Conservation (phyloP, 2,113 vertebrate genomes). For the Sinosuthora webbiana region DNA sequence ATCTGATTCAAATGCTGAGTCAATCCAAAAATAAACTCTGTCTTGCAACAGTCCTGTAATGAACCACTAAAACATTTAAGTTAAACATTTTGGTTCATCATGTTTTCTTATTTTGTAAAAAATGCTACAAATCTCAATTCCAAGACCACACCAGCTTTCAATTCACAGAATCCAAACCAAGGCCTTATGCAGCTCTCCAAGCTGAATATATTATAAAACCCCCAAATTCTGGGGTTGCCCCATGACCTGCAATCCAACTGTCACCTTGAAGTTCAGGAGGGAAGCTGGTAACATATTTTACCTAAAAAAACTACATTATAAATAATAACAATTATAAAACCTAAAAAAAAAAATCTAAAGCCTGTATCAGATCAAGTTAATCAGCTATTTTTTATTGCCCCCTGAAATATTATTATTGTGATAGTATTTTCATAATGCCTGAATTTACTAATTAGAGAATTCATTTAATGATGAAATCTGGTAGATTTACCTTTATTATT, state of each 20-base stretch:
- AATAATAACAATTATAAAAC: not conserved
- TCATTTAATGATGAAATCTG: not conserved
- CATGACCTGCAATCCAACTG: not conserved
- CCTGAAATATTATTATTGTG: not conserved
- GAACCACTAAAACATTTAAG: not conserved
- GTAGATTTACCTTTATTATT: not conserved
- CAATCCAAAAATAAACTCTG: not conserved
- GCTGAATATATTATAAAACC: accelerated
- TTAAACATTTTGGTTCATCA: not conserved
- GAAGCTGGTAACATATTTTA: not conserved
- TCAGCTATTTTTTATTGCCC: not conserved
- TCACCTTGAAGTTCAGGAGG: not conserved
- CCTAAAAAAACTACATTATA: not conserved
- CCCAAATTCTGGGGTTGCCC: not conserved
- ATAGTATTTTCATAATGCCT: not conserved
- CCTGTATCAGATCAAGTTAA: not conserved
- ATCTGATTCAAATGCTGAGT: not conserved
- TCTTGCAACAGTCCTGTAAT: not conserved
- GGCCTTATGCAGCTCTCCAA: not conserved
- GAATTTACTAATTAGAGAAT: not conserved
- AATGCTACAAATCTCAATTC: not conserved
- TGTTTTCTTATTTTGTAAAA: not conserved
- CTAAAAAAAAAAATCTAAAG: not conserved
- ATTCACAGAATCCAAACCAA: not conserved
- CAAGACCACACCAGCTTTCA: not conserved